Base-by-base conservation (phyloP, 2,888 invertebrate species). In the Siphlonurus alternatus region DNA sequence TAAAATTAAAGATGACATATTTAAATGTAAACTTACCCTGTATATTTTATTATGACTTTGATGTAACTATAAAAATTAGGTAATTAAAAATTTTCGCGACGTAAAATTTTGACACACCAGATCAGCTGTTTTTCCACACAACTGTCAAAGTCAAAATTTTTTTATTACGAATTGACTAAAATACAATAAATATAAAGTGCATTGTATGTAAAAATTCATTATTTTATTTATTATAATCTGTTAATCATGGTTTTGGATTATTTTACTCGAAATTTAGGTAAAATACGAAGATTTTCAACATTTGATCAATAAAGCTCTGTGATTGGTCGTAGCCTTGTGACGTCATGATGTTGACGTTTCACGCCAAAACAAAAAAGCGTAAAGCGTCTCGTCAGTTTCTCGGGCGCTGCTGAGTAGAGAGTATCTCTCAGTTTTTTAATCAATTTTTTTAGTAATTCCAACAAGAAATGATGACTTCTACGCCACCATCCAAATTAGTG, bases 381-480 rank as follows among this genome's bases (percentile, higher is more conserved):
- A 10, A 20, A 22, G 7, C 22, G 56, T 7, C 7, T 7, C 56
- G 7, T 18, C 56, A 56, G 19, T 56, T 56, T 20, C 5, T 56
- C 7, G 56, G 5, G 5, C 15, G 38, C 38, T 38, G 38, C 15
- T 5, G 38, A 38, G 38, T 5, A 38, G 15, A 38, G 5, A 38
- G 5, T 38, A 38, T 38, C 38, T 10, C 5, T 38, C 15, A 38
- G 15, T 38, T 38, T 38, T 38, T 38, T 38, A 38, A 10, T 38
- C 15, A 38, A 38, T 5, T 38, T 5, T 38, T 38, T 38, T 10
- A 38, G 5, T 56, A 10, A 15, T 51, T 51, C 53, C 53, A 56
- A 56, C 56, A 22, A 3, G n/a, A n/a, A 56, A 56, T 56, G 56
- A 56, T 56, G 56, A 56, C 56, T 56, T 56, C 56, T n/a, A 56